Evolutionary conservation across 2,888 invertebrate genomes (phyloP).

Genomic region (Machimus atricapillus): DNA sequence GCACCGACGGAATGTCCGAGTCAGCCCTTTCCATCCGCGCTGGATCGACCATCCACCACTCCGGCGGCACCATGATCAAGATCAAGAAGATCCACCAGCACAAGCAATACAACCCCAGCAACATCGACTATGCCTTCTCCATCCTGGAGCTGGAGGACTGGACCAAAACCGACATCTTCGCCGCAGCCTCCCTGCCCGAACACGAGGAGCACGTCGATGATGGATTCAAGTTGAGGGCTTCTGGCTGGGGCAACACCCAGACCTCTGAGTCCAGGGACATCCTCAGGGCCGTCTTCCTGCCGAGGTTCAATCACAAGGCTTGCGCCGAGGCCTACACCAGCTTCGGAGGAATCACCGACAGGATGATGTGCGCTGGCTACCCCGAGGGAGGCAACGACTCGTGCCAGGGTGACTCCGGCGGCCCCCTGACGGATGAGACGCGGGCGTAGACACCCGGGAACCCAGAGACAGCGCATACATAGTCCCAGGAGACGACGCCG

Average conservation of each 20-base stretch:
- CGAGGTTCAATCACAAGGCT: constrained; percentile 52
- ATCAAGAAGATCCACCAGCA: constrained; percentile 57
- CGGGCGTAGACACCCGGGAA: no score
- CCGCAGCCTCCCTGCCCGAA: constrained; percentile 52
- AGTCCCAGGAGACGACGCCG: no score
- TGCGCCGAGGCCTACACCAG: constrained; percentile 52
- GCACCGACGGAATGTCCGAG: constrained; percentile 51
- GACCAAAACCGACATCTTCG: constrained; percentile 48
- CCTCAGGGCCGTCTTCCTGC: constrained; percentile 54
- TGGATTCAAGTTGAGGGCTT: constrained; percentile 54
- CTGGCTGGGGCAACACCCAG: constrained; percentile 59
- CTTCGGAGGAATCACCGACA: constrained; percentile 51
- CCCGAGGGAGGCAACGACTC: constrained; percentile 50
- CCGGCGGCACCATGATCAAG: constrained; percentile 57
- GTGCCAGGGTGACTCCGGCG: constrained; percentile 60
- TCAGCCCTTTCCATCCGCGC: constrained; percentile 54
- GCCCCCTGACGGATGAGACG: constrained; percentile 58
- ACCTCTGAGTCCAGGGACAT: constrained; percentile 49
- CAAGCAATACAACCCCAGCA: constrained; percentile 56
- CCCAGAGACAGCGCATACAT: constrained; percentile 53
- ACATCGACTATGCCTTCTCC: constrained; percentile 62
- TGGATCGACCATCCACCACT: constrained; percentile 56
- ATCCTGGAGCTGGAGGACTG: constrained; percentile 56
- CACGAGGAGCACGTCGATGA: constrained; percentile 50
- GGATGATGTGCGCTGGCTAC: constrained; percentile 57